Evolutionary conservation across 2,888 invertebrate genomes (phyloP), one percentile per base, ranked within the genome.

Genomic region (Exocentrus adspersus): DNA sequence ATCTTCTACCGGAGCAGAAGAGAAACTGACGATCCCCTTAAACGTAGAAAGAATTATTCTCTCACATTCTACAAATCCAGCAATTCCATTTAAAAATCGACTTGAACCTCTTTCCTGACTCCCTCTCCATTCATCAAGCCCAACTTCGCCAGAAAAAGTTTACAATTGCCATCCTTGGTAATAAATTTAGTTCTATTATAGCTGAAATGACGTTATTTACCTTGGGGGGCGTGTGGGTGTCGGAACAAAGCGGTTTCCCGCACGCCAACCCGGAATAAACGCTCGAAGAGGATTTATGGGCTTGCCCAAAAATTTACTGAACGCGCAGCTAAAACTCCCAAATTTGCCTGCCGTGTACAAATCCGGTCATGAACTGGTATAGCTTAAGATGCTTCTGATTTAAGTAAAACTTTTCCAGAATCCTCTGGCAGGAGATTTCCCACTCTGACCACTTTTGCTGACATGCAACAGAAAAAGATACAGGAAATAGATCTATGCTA

Each of bases 101-200:
- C n/a, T n/a, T n/a, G n/a, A n/a, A n/a, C n/a, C n/a, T n/a, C n/a
- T n/a, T n/a, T n/a, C n/a, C n/a, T n/a, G n/a, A n/a, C n/a, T n/a
- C n/a, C n/a, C n/a, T n/a, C n/a, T n/a, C 14, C 45, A 45, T 45
- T 45, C 21, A 45, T 45, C 45, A 45, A n/a, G n/a, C n/a, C n/a
- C n/a, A n/a, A n/a, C n/a, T n/a, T n/a, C n/a, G n/a, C n/a, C n/a
- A n/a, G n/a, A 45, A 45, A 45, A 45, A 45, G 19, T 45, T 45
- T 45, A 20, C 45, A 19, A 45, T 45, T 45, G 7, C 45, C n/a
- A 12, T 12, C 20, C 20, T n/a, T n/a, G 45, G n/a, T 45, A 45
- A 45, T 45, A 45, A 45, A 45, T 45, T 45, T 20, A 20, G 9
- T 20, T 6, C 45, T 45, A 37, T 37, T 37, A 45, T 45, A 45